Evolutionary conservation across 2,888 invertebrate genomes (phyloP), one percentile per base, ranked within the genome.

Genomic region (Junonia oenone): DNA sequence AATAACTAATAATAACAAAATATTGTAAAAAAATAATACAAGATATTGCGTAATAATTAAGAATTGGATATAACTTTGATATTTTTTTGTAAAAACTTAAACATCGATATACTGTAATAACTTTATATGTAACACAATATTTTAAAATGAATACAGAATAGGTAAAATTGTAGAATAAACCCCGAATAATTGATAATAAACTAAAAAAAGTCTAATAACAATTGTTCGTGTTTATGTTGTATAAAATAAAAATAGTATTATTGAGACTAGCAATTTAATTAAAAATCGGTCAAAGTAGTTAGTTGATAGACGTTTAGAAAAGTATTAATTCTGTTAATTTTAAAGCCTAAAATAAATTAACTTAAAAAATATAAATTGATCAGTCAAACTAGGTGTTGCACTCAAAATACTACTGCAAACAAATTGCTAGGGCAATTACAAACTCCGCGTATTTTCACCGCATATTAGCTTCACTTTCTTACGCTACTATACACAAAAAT

Each of bases 241-340:
- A 40, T n/a, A 5, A n/a, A n/a, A n/a, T n/a, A 43, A 22, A 6
- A 22, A 22, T 13, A 43, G 6, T 13, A 63, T 56, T 54, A 55
- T 85, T 88, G 88, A 89, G 88, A 89, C 88, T 88, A 89, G 89
- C 89, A 71, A 81, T 85, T 84, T 66, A 80, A 84, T 83, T 66
- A 78, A 63, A 72, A 64, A 74, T 78, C 84, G 84, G 83, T 78
- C 76, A 63, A 52, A 59, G 47, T 56, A 57, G 63, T 67, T 66
- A 65, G 59, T 63, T n/a, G 55, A 26, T 53, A 53, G 43, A 59
- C 48, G 35, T 48, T 29, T 54, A 14, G 51, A 40, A 38, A 62
- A 45, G 27, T 38, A 55, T 47, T 46, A 49, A 38, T 46, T 26
- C 46, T 17, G 48, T 48, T 49, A 38, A 48, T 37, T 33, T 27